Percentiles rank a stretch among this genome's conserved stretches.
phyloP scores from a whole-genome alignment of 1,140 invertebrate species.

The Procambarus clarkii region DNA sequence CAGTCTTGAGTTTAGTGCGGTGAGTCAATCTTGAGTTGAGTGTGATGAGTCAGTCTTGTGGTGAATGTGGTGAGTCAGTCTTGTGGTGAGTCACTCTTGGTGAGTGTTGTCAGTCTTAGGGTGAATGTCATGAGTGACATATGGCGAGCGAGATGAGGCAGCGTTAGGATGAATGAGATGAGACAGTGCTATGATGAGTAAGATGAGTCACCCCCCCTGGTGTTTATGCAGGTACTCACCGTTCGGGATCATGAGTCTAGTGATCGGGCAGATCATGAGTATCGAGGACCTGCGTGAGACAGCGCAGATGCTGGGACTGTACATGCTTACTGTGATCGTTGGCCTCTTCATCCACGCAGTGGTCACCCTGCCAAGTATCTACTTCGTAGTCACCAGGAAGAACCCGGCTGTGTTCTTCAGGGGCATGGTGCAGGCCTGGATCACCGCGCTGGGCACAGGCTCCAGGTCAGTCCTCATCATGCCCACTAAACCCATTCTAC shows the following conservation, averaged over 20 bases:
- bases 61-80: no score
- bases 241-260: slow-evolving; percentile 80
- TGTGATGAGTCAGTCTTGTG: neutral
- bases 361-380: slow-evolving; percentile 78
- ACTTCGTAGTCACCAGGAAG: slow-evolving; percentile 78
- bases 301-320: slow-evolving; percentile 79
- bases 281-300: slow-evolving; percentile 79
- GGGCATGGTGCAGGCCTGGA: slow-evolving; percentile 81
- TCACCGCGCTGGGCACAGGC: slow-evolving; percentile 75
- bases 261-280: slow-evolving; percentile 79
- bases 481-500: no score
- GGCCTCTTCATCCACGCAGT: slow-evolving; percentile 80
- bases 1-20: neutral
- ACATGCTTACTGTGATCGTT: slow-evolving; percentile 78
- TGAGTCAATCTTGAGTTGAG: no score
- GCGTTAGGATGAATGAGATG: no score
- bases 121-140: no score
- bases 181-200: no score
- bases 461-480: slow-evolving; percentile 19
- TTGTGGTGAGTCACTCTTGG: neutral
- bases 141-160: neutral
- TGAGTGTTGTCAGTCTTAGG: neutral
- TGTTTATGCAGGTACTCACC: slow-evolving; percentile 79
- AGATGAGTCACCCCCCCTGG: neutral
- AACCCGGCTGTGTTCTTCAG: slow-evolving; percentile 80